Base-by-base conservation (phyloP, 2,113 vertebrate species). In the Piaya cayana region DNA sequence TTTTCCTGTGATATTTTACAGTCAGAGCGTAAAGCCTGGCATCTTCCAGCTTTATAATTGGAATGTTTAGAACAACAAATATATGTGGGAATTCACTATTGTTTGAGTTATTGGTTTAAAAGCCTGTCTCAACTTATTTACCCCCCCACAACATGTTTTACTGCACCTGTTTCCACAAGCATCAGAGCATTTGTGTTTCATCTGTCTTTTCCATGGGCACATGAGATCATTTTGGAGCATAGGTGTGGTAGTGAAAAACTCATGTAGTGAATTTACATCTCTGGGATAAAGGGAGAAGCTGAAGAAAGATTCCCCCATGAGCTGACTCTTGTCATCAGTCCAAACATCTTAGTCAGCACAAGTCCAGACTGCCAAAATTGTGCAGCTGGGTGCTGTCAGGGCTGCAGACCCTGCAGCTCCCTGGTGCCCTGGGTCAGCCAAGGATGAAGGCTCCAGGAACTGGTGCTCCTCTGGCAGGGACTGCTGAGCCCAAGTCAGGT, bases 201-300 rank as follows among this genome's bases (percentile, higher is more conserved):
- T 62, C 27, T 82, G 36, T 59, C 59, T 91, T 89, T 94, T 74
- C 19, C 7, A 2, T 64, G 79, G 71, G 43, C 36, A 86, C 43
- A 68, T 83, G 82, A 92, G 90, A 47, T 96, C 16, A 75, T 86
- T 43, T 60, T 80, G 82, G 90, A 90, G 68, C 43, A 79, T 55
- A 82, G 76, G 80, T 78, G 83, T 1, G 19, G 81, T 71, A 77
- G 43, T 92, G 82, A 94, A 77, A 93, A 79, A 75, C 4, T 12
- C 59, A 82, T 13, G 11, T 4, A 59, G 60, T 81, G 76, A 64
- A 75, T 94, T 93, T 92, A 39, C 68, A 52, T 93, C 34, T 94
- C 71, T 78, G 79, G 82, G 76, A 64, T 93, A 76, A 95, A 93
- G 68, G 76, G 25, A 90, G 76, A 93, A 93, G 67, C 70, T 0